phyloP scores from a whole-genome alignment of 2,797 vertebrate genomes.

The Myripristis murdjan region DNA sequence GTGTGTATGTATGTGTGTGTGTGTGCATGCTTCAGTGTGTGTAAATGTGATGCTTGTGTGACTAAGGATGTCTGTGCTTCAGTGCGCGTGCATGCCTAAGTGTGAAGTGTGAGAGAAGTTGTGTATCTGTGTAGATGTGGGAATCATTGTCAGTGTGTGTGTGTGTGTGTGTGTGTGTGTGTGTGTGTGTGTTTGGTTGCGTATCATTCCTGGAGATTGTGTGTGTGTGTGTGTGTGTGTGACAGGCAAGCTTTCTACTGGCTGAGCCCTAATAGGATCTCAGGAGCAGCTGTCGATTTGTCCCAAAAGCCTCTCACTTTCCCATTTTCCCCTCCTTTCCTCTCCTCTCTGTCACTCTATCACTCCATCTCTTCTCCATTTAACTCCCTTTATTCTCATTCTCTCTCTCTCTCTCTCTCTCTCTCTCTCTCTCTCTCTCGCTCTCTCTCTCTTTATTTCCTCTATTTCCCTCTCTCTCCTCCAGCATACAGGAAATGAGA shows the following conservation, averaged over 20 bases:
- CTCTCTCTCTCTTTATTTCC: too few relatives aligned
- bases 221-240: conserved; percentile 7
- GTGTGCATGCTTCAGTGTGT: neutral
- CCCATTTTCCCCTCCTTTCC: conserved; percentile 21
- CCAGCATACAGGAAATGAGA: conserved; percentile 75
- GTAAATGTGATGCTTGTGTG: neutral
- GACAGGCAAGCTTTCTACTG: neutral
- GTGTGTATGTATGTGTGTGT: neutral
- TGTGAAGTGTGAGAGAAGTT: conserved; percentile 1
- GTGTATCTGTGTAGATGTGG: neutral
- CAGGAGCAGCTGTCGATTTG: conserved; percentile 63
- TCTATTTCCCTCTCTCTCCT: too few relatives aligned
- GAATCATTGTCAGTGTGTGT: neutral
- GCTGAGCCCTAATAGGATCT: conserved; percentile 53
- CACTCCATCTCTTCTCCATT: too few relatives aligned
- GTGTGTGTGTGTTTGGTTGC: conserved; percentile 14
- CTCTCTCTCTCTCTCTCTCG: too few relatives aligned
- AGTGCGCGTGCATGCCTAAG: too few relatives aligned
- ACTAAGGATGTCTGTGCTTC: conserved; percentile 3
- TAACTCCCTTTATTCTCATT: too few relatives aligned
- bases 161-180: conserved; percentile 20
- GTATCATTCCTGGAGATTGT: conserved; percentile 1
- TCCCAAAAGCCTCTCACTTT: conserved; percentile 47
- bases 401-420: too few relatives aligned
- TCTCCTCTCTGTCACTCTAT: conserved; percentile 24